Base-by-base conservation (phyloP, 2,113 vertebrate species). In the Leiothrix lutea region DNA sequence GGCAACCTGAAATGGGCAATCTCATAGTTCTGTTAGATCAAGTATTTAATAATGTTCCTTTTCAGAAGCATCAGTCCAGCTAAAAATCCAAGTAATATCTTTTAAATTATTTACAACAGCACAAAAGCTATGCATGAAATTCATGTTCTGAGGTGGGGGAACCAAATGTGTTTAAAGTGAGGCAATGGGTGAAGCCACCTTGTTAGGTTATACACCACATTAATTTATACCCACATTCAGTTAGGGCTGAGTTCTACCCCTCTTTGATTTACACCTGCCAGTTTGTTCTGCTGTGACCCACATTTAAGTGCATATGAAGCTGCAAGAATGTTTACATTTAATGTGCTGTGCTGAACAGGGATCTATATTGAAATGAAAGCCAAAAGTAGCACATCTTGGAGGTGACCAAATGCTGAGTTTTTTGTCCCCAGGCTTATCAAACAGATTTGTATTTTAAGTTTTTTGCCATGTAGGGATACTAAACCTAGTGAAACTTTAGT, bases 221-320 rank as follows among this genome's bases (percentile, higher is more conserved):
- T 42, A 12, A 12, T 47, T 90, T 69, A 45, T 16, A 44, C 2
- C 33, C 26, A 18, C 8, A 35, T 31, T 47, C 28, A 23, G 2
- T 20, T 28, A 58, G 21, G 9, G 38, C 16, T 54, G 28, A 11
- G 51, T 82, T 85, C 26, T 64, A 9, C 9, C 36, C 25, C 20
- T 5, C 16, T 78, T 53, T 72, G 65, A 72, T 45, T 61, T 18
- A 23, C 7, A 80, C 5, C 10, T 26, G 57, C 26, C 35, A 35
- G 35, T 22, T 77, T 13, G 18, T 67, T 84, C 33, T 82, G 28
- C 28, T 86, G 22, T 14, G 0, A 45, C 8, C 12, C 62, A 42
- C 1, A 0, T 24, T 62, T 74, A 74, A 86, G 65, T 12, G 4
- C 8, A 7, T 22, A 42, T 2, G 3, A 77, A 36, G 18, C 16